Conservation (phyloP, 1,140 invertebrate species). For the Atopsyche davidsoni region DNA sequence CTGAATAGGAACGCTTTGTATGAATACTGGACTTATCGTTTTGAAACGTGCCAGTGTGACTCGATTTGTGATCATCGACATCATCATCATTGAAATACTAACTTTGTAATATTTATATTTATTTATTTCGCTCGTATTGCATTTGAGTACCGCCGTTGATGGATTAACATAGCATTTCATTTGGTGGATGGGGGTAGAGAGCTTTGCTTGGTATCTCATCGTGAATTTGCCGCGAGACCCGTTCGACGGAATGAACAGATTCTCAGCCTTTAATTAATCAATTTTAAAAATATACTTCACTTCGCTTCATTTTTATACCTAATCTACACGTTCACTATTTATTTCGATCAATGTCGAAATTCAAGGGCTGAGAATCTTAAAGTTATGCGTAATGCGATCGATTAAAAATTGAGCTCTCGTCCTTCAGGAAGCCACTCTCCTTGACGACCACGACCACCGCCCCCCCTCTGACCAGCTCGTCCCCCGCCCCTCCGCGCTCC, state of each 20-base stretch:
- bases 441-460: conserved; percentile 50
- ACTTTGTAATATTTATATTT: no score
- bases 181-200: conserved; percentile 52
- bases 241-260: conserved; percentile 13
- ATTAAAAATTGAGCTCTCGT: conserved; percentile 10
- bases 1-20: no score
- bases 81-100: no score
- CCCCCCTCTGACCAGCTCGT: conserved; percentile 46
- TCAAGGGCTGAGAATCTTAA: conserved; percentile 26
- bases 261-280: conserved; percentile 19
- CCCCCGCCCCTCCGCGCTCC: conserved; percentile 44
- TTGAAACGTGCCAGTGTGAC: no score
- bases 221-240: conserved; percentile 27
- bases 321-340: background rate
- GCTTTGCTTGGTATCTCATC: conserved; percentile 53
- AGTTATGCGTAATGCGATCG: background rate
- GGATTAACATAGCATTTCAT: conserved; percentile 23
- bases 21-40: no score
- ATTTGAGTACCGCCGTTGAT: no score
- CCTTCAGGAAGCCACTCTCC: conserved; percentile 45
- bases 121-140: no score
- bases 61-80: no score
- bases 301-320: background rate
- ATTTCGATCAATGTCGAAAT: background rate
- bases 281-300: background rate